Conservation (phyloP, 1,140 invertebrate species). For the Macrostomum lignano region DNA sequence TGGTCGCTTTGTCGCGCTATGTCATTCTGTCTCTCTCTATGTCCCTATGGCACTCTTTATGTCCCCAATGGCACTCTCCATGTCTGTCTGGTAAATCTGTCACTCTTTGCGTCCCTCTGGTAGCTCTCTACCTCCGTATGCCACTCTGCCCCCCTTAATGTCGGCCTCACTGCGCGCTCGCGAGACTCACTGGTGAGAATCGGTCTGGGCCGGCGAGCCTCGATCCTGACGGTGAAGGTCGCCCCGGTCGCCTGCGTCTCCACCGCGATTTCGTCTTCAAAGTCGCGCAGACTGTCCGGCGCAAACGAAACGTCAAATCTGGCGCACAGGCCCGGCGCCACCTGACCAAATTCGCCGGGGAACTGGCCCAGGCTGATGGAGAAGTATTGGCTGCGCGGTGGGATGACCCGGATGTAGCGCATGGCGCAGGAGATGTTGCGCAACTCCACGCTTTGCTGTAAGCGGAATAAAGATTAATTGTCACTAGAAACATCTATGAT, state of each 20-base stretch:
- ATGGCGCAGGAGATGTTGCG: constrained; percentile 23
- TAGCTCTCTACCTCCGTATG: too few relatives aligned
- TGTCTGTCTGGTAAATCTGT: too few relatives aligned
- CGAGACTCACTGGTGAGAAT: constrained; percentile 14
- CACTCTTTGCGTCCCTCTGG: too few relatives aligned
- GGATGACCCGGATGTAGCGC: constrained; percentile 17
- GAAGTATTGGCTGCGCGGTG: constrained; percentile 19
- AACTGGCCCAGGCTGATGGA: constrained; percentile 25
- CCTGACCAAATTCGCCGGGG: constrained; percentile 22
- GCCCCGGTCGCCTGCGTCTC: constrained; percentile 14
- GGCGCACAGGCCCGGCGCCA: constrained; percentile 26
- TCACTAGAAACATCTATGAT: too few relatives aligned
- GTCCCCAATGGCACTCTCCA: too few relatives aligned
- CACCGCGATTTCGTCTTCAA: constrained; percentile 19
- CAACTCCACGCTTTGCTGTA: constrained; percentile 17
- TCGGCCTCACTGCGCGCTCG: too few relatives aligned
- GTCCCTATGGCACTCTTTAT: too few relatives aligned
- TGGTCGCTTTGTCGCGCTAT: too few relatives aligned
- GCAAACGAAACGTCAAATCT: constrained; percentile 21
- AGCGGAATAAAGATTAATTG: constrained; percentile 6
- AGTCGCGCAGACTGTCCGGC: constrained; percentile 22
- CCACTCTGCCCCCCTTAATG: too few relatives aligned
- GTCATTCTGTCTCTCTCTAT: too few relatives aligned
- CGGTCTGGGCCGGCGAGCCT: constrained; percentile 16
- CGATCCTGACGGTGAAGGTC: constrained; percentile 12